Evolutionary conservation across 23 tunicate species (phyloP).

Genomic region (Trididemnum miniatum): DNA sequence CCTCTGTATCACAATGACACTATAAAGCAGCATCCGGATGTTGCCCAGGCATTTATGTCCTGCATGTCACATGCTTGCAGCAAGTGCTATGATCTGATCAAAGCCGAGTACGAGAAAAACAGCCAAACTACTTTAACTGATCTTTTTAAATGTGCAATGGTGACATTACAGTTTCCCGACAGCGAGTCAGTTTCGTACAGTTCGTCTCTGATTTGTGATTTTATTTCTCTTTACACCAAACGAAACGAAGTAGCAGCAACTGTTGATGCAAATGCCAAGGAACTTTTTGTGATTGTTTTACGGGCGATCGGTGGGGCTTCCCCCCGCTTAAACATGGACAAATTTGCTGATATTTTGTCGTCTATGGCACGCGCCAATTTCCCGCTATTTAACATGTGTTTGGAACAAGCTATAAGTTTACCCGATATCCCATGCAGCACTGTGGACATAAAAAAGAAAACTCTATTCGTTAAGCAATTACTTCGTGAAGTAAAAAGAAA

Average conservation of each 20-base stretch:
- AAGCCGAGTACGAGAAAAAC: neutral
- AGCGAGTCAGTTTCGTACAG: conserved; percentile 65
- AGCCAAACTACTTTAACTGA: neutral
- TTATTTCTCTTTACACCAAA: conserved; percentile 15
- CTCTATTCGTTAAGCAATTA: conserved; percentile 30
- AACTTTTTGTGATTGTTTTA: conserved; percentile 38
- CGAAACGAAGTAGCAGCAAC: conserved; percentile 14
- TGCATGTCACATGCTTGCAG: conserved; percentile 39
- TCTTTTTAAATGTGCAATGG: conserved; percentile 58
- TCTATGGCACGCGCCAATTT: conserved; percentile 35
- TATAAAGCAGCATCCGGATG: conserved; percentile 55
- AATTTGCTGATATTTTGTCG: conserved; percentile 77
- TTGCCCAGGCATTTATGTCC: conserved; percentile 67
- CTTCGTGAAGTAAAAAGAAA: conserved; percentile 40
- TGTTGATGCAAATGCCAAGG: conserved; percentile 29
- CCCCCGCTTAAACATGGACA: conserved; percentile 69
- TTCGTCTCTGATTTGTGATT: conserved; percentile 46
- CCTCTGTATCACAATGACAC: conserved; percentile 39
- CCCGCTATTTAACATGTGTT: conserved; percentile 30
- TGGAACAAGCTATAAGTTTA: conserved; percentile 31
- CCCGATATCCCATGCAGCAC: conserved; percentile 45
- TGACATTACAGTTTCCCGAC: conserved; percentile 60
- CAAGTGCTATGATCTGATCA: conserved; percentile 29
- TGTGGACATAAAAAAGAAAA: conserved; percentile 40
- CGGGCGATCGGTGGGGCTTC: conserved; percentile 76